A percentile compares a stretch with the other conserved stretches of the same genome.
Evolutionary conservation across 2,113 vertebrate species (phyloP).

Genomic region (Pedionomus torquatus): DNA sequence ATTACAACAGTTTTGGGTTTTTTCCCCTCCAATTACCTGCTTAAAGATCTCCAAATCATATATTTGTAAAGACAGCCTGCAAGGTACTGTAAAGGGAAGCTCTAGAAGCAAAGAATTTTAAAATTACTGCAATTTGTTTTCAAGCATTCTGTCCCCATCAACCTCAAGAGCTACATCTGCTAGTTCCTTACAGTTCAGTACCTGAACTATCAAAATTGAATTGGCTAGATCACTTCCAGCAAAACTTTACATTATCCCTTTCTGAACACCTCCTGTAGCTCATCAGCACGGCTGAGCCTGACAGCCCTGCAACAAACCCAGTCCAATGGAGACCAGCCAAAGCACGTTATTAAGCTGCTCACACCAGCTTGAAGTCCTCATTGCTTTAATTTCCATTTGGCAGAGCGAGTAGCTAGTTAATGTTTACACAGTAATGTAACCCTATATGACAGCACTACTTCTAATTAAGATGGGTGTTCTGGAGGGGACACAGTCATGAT

Average conservation of each 20-base stretch:
- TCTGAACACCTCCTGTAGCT: not conserved
- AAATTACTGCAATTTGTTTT: not conserved
- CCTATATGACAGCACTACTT: not conserved
- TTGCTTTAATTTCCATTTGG: conserved; percentile 40
- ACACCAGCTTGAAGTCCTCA: not conserved
- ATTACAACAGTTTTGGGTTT: not conserved
- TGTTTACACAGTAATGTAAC: conserved; percentile 27
- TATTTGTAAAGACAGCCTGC: not conserved
- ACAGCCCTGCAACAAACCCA: not conserved
- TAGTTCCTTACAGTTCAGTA: rapidly evolving
- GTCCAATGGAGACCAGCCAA: not conserved
- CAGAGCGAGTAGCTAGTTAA: not conserved
- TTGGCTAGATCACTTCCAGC: not conserved
- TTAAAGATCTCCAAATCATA: not conserved
- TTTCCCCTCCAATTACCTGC: not conserved
- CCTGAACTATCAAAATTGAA: not conserved
- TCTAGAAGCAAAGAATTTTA: not conserved
- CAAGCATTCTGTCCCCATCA: not conserved
- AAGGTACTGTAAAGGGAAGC: not conserved
- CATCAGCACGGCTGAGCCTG: not conserved
- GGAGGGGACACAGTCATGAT: not conserved
- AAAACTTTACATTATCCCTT: not conserved
- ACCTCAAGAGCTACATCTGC: not conserved
- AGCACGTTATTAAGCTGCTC: not conserved
- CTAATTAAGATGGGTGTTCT: conserved; percentile 3